A percentile compares a stretch with the other conserved stretches of the same genome.
phyloP scores from a whole-genome alignment of 1,140 invertebrate species.

The Potamilus streckersoni region DNA sequence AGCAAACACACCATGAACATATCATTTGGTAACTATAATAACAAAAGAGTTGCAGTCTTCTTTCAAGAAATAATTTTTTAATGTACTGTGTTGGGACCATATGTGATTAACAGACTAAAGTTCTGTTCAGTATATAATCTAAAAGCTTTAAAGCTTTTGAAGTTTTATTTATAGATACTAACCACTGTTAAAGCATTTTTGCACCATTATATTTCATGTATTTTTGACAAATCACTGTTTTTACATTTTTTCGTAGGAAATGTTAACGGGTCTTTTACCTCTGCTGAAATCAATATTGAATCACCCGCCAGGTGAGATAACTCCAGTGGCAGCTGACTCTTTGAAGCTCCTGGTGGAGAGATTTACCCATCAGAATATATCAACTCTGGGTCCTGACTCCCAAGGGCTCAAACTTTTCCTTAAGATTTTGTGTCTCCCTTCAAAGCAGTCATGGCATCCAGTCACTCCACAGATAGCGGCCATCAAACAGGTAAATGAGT shows the following conservation, averaged over 20 bases:
- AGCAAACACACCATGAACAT: too few relatives aligned
- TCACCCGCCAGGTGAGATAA: neutral
- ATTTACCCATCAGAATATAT: constrained; percentile 21
- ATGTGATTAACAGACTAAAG: too few relatives aligned
- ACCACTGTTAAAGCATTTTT: too few relatives aligned
- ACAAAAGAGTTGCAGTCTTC: too few relatives aligned
- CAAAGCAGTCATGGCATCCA: neutral
- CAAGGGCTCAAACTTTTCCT: constrained; percentile 23
- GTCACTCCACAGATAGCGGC: constrained; percentile 25
- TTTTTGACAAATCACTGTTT: too few relatives aligned
- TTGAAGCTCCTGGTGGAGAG: constrained; percentile 28
- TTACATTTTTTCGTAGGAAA: constrained; percentile 21
- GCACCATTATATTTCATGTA: too few relatives aligned
- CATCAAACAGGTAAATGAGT: constrained; percentile 23
- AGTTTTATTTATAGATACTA: too few relatives aligned
- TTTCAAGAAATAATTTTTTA: too few relatives aligned
- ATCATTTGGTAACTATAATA: too few relatives aligned
- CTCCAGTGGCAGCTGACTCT: constrained; percentile 15
- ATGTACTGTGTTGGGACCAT: too few relatives aligned
- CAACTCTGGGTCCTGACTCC: constrained; percentile 5
- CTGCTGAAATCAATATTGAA: constrained; percentile 19
- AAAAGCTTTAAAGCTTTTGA: too few relatives aligned
- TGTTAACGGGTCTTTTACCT: constrained; percentile 21
- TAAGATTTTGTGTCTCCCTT: constrained; percentile 16
- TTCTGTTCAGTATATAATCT: too few relatives aligned